phyloP scores from a whole-genome alignment of 2,113 vertebrate species.

The Zosterops japonicus region DNA sequence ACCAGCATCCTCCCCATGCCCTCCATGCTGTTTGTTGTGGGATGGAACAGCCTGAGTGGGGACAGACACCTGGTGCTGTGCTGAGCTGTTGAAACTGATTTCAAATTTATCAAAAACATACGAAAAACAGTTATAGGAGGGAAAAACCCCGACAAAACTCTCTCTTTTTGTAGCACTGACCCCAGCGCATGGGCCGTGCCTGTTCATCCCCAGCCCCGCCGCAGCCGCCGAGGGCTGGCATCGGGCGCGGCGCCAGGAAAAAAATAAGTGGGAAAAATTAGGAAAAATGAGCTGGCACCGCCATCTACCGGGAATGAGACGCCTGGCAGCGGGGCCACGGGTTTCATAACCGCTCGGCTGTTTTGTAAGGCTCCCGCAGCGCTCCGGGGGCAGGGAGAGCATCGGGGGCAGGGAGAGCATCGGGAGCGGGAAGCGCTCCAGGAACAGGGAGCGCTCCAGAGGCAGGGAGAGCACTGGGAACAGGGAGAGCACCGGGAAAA shows the following conservation, averaged over 20 bases:
- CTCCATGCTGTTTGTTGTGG: rapidly evolving
- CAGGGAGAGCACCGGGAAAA: not conserved
- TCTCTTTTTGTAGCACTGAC: not conserved
- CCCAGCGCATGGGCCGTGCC: not conserved
- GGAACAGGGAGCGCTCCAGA: not conserved
- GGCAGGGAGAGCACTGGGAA: rapidly evolving
- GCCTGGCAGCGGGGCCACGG: not conserved
- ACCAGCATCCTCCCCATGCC: not conserved
- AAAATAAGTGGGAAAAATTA: rapidly evolving
- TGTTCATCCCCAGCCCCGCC: not conserved
- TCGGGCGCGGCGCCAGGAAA: not conserved
- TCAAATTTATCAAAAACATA: not conserved
- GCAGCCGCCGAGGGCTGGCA: not conserved
- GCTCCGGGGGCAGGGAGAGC: not conserved
- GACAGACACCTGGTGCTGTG: not conserved
- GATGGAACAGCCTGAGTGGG: not conserved
- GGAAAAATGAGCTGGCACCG: constrained; percentile 44
- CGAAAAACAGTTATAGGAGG: rapidly evolving
- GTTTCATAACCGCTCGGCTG: constrained; percentile 12
- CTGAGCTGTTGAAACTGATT: not conserved
- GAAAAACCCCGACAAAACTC: rapidly evolving
- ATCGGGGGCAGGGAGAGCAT: rapidly evolving
- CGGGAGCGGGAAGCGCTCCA: not conserved
- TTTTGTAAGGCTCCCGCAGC: not conserved
- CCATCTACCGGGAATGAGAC: constrained; percentile 44